Percentiles rank a stretch among this genome's conserved stretches.
phyloP scores from a whole-genome alignment of 2,888 invertebrate genomes.

The Papilio protenor region DNA sequence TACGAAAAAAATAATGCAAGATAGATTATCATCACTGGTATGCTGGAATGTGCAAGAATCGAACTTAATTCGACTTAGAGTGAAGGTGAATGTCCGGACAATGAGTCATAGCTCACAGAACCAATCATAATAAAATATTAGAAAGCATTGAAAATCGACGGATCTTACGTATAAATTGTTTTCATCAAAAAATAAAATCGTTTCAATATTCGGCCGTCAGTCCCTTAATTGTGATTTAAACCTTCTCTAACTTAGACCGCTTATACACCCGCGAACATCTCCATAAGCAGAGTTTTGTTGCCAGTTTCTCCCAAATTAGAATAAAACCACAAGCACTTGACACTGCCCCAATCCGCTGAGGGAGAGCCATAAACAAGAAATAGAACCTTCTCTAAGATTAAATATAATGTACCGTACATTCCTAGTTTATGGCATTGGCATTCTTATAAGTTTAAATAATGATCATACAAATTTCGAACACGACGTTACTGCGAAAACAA shows the following conservation, averaged over 20 bases:
- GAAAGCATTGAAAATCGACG: conserved; percentile 6
- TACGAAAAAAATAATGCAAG: neutral
- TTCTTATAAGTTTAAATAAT: neutral
- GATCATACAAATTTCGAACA: neutral
- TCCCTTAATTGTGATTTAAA: too few relatives aligned
- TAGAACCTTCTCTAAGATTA: too few relatives aligned
- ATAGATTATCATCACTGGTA: neutral
- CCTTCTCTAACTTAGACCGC: too few relatives aligned
- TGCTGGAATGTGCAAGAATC: neutral
- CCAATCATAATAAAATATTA: conserved; percentile 1
- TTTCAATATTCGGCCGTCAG: too few relatives aligned
- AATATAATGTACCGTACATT: neutral
- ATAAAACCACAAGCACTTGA: too few relatives aligned
- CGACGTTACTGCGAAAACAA: conserved; percentile 10
- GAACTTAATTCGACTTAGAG: neutral
- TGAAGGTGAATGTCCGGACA: conserved; percentile 6
- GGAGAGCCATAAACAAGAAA: too few relatives aligned
- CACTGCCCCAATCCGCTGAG: too few relatives aligned
- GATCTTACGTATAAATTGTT: neutral
- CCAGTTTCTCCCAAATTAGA: too few relatives aligned
- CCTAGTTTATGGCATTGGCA: neutral
- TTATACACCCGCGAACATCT: too few relatives aligned
- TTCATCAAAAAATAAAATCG: neutral
- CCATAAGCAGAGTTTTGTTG: too few relatives aligned
- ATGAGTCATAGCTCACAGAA: neutral